phyloP scores from a whole-genome alignment of 2,113 vertebrate genomes.

The Smithornis capensis region DNA sequence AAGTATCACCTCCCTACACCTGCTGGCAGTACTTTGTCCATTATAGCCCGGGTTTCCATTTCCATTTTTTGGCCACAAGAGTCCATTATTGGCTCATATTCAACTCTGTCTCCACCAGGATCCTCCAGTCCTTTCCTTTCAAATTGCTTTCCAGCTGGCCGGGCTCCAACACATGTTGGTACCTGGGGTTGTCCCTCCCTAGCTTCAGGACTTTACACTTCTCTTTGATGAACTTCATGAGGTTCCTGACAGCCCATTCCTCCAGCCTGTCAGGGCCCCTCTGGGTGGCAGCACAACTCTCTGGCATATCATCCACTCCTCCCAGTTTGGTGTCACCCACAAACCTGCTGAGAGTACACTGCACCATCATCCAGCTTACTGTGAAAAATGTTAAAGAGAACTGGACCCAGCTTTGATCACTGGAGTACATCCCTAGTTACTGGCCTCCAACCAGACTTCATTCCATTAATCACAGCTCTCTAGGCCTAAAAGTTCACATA shows the following conservation, averaged over 20 bases:
- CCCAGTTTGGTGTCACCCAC: background rate
- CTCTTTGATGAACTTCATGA: background rate
- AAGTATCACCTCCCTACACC: background rate
- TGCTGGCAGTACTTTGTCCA: background rate
- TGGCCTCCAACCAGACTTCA: background rate
- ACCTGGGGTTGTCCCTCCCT: background rate
- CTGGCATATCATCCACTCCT: too few relatives aligned
- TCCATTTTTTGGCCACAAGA: background rate
- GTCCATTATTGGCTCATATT: background rate
- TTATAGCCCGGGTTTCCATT: background rate
- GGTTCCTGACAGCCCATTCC: background rate
- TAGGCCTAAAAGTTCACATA: background rate
- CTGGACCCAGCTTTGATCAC: background rate
- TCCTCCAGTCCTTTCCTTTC: background rate
- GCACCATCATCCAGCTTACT: background rate
- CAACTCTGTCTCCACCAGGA: background rate
- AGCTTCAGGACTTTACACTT: background rate
- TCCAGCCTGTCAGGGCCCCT: too few relatives aligned
- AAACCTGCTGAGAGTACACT: background rate
- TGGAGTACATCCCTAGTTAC: background rate
- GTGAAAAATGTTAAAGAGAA: background rate
- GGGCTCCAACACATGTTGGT: background rate
- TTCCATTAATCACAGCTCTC: background rate
- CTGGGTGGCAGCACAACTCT: background rate
- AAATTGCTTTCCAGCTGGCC: background rate